Evolutionary conservation across 2,797 vertebrate species (phyloP), one percentile per base, ranked within the genome.

Genomic region (Cheracebus regulus): DNA sequence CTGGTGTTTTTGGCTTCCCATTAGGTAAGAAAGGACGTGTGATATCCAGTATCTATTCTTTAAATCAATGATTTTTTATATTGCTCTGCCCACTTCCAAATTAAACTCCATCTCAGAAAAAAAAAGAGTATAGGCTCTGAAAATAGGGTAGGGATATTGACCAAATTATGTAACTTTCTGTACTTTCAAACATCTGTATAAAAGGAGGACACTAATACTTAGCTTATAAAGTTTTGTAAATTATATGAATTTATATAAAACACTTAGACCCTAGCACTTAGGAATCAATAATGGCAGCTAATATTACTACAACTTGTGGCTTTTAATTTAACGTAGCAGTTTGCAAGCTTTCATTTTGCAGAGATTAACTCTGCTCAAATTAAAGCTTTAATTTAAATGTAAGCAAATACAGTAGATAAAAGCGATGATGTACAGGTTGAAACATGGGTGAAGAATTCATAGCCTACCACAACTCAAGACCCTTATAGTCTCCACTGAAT

Each of bases 1-100:
- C 97, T 85, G 98, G 97, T 97, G 95, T 97, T 92, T 98, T 98
- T 98, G 98, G 98, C 72, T 98, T 98, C 82, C 93, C 97, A 28
- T 76, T 97, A 97, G 98, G 98, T 98, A 98, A 98, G 97, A 61
- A 73, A 55, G 30, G 7, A 58, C 44, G 50, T 50, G 4, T 46
- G 48, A 52, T 82, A 81, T 50, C n/a, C 11, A 90, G 9, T 73
- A 39, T 82, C 44, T 52, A 5, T 80, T 83, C 52, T 96, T 91
- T 67, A 91, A 87, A 70, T 83, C 44, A 81, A 17, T 39, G 36
- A 22, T 95, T 88, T 95, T 96, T 91, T 30, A 88, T 22, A 87
- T 4, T 58, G 67, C 93, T 86, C 46, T 96, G 41, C 33, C 20
- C 39, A 50, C 52, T 79, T 93, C 24, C 10, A 44, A 26, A 13